Evolutionary conservation across 2,888 invertebrate genomes (phyloP), one percentile per base, ranked within the genome.

Genomic region (Sinopyrophorus schimmeli): DNA sequence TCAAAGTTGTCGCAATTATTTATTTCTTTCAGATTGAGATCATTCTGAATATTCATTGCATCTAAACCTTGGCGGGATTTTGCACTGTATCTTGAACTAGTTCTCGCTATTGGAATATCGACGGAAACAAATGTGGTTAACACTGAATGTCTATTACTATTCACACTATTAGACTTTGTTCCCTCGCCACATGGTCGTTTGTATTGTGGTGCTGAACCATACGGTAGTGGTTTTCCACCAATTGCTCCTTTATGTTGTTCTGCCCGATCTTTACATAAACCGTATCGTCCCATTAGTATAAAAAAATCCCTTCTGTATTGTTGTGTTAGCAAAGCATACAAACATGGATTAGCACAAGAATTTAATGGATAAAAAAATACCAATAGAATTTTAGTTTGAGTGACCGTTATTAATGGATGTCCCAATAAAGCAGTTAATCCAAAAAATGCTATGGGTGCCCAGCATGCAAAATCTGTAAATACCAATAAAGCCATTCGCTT

Each of bases 311-410:
- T 69, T 43, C 82, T 73, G 60, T 82, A 83, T 66, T 83, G 82
- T 58, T 83, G 81, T 1, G 84, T 84, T 47, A 83, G 74, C 47
- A 84, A 76, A 3, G 83, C 84, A 66, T 85, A 86, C 20, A 86
- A 70, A 64, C 82, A 83, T 0, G 86, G 85, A 65, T 86, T 86
- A 49, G 83, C 82, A 64, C 83, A 84, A 1, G 82, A 80, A 69
- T 86, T 85, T 54, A 86, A 73, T 0, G 86, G 85, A 63, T 84
- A 81, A 69, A 85, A 82, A 64, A 84, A 83, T 5, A 86, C 83
- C 52, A 82, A 68, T 3, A 83, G 74, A 40, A 85, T 76, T 62
- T 77, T 77, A 3, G 75, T 73, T 55, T 75, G 73, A 2, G 76
- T 74, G 0, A 76, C 76, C n/a, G 70, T 79, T 38, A 85, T 82